A percentile compares a stretch with the other conserved stretches of the same genome.
Conservation (phyloP, 2,888 invertebrate genomes). For the Matsumyia berberina region DNA sequence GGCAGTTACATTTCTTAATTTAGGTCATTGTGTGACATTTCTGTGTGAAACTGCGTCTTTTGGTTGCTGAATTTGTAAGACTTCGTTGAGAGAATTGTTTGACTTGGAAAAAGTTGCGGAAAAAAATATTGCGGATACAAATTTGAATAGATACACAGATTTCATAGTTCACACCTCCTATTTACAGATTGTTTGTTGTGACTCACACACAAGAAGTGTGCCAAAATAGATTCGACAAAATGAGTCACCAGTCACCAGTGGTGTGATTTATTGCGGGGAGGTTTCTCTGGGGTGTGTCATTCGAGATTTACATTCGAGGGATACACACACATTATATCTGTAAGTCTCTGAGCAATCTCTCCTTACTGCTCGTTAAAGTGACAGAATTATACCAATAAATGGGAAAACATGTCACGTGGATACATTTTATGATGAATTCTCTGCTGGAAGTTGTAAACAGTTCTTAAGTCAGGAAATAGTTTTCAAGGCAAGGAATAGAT, state of each 20-base stretch:
- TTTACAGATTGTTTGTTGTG: neutral
- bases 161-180: constrained; percentile 30
- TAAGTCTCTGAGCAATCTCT: too few species aligned
- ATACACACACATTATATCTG: too few species aligned
- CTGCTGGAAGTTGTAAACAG: too few species aligned
- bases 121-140: neutral
- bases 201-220: constrained; percentile 7
- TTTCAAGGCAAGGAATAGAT: too few species aligned
- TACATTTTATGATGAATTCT: too few species aligned
- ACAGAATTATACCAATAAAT: neutral
- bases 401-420: too few species aligned
- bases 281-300: neutral
- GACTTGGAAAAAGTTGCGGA: constrained; percentile 45
- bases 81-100: neutral
- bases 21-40: constrained; percentile 64
- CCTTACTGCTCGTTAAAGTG: neutral
- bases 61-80: constrained; percentile 1
- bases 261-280: neutral
- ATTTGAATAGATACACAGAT: constrained; percentile 8
- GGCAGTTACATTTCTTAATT: constrained; percentile 57
- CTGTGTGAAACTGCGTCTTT: constrained; percentile 51
- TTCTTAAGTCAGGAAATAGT: too few species aligned
- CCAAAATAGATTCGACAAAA: neutral
- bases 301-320: too few species aligned
- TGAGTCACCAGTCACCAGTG: neutral